These are phyloP conservation scores for Amphipoea lucens DNA, from an alignment of 2,888 invertebrate genomes.

Conservation along the genomic window DNA sequence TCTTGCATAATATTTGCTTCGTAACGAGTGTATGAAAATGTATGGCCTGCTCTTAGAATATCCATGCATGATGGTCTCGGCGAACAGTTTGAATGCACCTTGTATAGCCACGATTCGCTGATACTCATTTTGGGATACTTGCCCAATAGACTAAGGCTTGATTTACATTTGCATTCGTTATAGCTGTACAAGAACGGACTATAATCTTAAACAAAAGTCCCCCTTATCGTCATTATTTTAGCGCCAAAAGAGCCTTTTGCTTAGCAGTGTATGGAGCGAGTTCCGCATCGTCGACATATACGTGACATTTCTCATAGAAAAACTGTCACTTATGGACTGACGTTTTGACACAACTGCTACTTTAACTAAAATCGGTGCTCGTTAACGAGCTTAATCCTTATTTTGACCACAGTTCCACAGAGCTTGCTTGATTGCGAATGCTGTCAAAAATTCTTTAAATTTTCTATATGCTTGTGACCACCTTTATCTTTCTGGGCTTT, in stretches of 20 bases:
- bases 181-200: neutral
- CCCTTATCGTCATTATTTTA: too few relatives aligned
- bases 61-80: neutral
- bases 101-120: too few relatives aligned
- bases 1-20: slow-evolving; percentile 32
- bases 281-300: too few relatives aligned
- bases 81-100: neutral
- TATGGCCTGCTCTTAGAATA: neutral
- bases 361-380: neutral
- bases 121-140: neutral
- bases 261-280: too few relatives aligned
- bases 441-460: neutral
- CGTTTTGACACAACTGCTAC: neutral
- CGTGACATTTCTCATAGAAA: neutral
- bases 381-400: neutral
- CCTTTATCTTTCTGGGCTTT: neutral
- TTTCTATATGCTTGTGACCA: neutral
- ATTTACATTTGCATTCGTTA: neutral
- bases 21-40: slow-evolving; percentile 14
- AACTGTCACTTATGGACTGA: neutral
- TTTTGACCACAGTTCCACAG: neutral
- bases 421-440: neutral
- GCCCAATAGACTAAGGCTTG: neutral
- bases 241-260: too few relatives aligned
- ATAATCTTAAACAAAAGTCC: too few relatives aligned